Percentiles rank a stretch among this genome's conserved stretches.
These are phyloP conservation scores for Orthosia gothica DNA, from an alignment of 2,888 invertebrate species.

Conservation along the genomic window DNA sequence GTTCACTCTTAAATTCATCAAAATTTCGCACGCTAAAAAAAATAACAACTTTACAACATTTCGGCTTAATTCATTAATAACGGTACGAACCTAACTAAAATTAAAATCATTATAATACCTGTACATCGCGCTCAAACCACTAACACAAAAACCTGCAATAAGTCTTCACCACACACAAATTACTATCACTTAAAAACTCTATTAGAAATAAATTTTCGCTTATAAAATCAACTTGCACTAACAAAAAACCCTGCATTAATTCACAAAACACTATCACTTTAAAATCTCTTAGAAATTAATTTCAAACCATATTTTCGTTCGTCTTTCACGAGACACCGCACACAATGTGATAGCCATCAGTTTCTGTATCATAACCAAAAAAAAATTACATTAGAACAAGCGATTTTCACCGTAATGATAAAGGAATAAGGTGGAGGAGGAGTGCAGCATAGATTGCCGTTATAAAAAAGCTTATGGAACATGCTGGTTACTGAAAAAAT, in stretches of 20 bases:
- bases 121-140: conserved; percentile 44
- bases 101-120: conserved; percentile 42
- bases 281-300: conserved; percentile 19
- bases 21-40: neutral
- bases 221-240: too few relatives aligned
- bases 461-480: conserved; percentile 64
- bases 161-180: conserved; percentile 21
- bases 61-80: neutral
- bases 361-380: conserved; percentile 16
- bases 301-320: conserved; percentile 47
- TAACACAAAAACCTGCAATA: conserved; percentile 10
- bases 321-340: conserved; percentile 42
- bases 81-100: too few relatives aligned
- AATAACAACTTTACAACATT: neutral
- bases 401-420: conserved; percentile 37
- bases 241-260: conserved; percentile 20
- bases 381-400: conserved; percentile 1
- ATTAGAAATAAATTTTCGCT: conserved; percentile 16
- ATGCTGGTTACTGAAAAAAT: conserved; percentile 59
- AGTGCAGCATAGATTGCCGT: conserved; percentile 21
- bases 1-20: too few relatives aligned
- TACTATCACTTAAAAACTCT: conserved; percentile 18
- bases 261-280: conserved; percentile 17
- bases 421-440: conserved; percentile 5
- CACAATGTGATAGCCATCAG: conserved; percentile 53